Evolutionary conservation across 2,888 invertebrate species (phyloP).

Genomic region (Bellardia pandia): DNA sequence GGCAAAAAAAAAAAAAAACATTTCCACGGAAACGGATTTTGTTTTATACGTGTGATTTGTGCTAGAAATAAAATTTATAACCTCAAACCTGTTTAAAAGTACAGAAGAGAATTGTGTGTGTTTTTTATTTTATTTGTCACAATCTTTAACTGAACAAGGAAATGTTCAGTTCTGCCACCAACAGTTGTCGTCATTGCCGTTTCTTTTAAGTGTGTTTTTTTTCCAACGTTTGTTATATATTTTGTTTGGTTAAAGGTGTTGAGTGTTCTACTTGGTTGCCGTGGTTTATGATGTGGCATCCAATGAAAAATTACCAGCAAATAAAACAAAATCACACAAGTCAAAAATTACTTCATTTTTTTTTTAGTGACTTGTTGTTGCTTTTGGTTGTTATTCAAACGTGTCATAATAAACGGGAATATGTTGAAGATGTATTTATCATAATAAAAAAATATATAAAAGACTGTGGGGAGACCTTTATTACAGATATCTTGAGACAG

Average conservation of each 20-base stretch:
- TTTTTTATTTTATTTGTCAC: constrained; percentile 12
- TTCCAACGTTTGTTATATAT: constrained; percentile 24
- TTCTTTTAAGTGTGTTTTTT: constrained; percentile 1
- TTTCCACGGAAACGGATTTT: constrained; percentile 70
- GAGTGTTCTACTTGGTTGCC: constrained; percentile 65
- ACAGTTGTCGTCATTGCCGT: constrained; percentile 53
- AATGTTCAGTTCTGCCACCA: constrained; percentile 59
- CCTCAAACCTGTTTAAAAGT: constrained; percentile 62
- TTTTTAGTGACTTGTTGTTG: neutral
- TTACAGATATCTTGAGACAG: too few relatives aligned
- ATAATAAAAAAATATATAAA: constrained; percentile 20
- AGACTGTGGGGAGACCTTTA: too few relatives aligned
- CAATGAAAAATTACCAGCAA: constrained; percentile 73
- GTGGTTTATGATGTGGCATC: constrained; percentile 69
- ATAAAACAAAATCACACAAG: constrained; percentile 70
- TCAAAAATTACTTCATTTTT: constrained; percentile 57
- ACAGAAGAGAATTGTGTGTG: neutral
- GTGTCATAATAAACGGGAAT: constrained; percentile 64
- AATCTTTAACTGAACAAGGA: constrained; percentile 36
- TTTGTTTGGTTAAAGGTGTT: constrained; percentile 64
- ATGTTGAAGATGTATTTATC: constrained; percentile 53
- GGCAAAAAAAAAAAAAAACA: constrained; percentile 29
- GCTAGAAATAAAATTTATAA: constrained; percentile 72
- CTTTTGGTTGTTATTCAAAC: constrained; percentile 47
- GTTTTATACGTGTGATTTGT: constrained; percentile 72